A percentile compares a stretch with the other conserved stretches of the same genome.
phyloP scores from a whole-genome alignment of 2,113 vertebrate genomes.

The Oncorhynchus kisutch region DNA sequence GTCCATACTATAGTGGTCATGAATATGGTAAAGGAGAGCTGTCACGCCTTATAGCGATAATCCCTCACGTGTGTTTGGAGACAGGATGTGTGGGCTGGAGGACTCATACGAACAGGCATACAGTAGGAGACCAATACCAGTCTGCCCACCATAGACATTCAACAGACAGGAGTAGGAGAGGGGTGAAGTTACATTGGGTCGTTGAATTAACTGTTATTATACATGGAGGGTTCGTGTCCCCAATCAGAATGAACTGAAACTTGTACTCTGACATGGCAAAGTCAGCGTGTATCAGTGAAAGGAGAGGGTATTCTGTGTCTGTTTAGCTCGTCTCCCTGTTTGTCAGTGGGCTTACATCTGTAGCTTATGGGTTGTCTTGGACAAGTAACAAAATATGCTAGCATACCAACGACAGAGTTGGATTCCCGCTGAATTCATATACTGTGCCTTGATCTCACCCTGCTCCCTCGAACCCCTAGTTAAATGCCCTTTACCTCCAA shows the following conservation, averaged over 20 bases:
- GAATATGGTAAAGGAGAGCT: conserved; percentile 76
- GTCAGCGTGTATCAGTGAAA: too few species aligned
- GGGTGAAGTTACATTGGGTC: too few species aligned
- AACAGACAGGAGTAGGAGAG: too few species aligned
- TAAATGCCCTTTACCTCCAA: conserved; percentile 42
- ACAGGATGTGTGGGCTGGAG: background rate
- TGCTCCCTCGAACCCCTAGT: conserved; percentile 37
- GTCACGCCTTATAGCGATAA: conserved; percentile 47
- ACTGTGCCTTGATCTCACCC: conserved; percentile 40
- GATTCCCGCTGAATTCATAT: conserved; percentile 23
- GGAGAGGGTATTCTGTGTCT: background rate
- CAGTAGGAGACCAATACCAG: conserved; percentile 24
- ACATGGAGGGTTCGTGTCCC: too few species aligned
- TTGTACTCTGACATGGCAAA: too few species aligned
- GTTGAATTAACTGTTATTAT: too few species aligned
- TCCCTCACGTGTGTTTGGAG: background rate
- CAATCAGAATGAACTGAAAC: too few species aligned
- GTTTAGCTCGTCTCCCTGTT: conserved; percentile 3
- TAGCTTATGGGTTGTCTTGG: background rate
- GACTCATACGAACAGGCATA: too few species aligned
- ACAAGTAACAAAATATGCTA: too few species aligned
- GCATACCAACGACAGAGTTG: background rate
- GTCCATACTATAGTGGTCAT: conserved; percentile 66
- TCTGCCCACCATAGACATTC: conserved; percentile 19
- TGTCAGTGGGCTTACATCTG: background rate